A percentile compares a stretch with the other conserved stretches of the same genome.
Conservation (phyloP, 2,888 invertebrate genomes). For the Thysanoteuthis rhombus region DNA sequence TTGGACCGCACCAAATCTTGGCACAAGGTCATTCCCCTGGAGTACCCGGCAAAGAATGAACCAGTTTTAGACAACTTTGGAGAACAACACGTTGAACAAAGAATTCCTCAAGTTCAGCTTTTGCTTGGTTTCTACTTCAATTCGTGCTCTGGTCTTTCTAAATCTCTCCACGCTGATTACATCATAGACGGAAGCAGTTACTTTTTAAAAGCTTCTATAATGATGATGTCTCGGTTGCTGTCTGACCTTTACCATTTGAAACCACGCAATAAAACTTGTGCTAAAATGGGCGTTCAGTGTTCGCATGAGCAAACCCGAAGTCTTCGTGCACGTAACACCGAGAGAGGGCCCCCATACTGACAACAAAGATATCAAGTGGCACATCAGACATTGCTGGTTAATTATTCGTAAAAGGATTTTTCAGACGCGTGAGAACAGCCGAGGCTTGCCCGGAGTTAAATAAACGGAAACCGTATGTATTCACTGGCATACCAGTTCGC, state of each 20-base stretch:
- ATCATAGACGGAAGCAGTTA: too few species aligned
- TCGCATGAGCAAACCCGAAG: not conserved
- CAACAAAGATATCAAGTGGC: not conserved
- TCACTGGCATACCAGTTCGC: not conserved
- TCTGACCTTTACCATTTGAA: not conserved
- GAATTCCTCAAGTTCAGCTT: too few species aligned
- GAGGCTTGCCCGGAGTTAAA: not conserved
- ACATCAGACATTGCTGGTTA: constrained; percentile 12
- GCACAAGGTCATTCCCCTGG: too few species aligned
- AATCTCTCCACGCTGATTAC: too few species aligned
- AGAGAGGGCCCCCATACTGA: not conserved
- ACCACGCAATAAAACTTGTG: not conserved
- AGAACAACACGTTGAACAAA: too few species aligned
- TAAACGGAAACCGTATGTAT: not conserved
- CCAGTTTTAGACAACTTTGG: too few species aligned
- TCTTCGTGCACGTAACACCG: not conserved
- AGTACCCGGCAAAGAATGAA: too few species aligned
- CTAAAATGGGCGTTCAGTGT: not conserved
- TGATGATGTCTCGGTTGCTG: not conserved
- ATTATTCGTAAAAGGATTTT: not conserved
- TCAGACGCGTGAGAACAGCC: not conserved
- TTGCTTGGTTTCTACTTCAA: too few species aligned
- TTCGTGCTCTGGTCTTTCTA: too few species aligned
- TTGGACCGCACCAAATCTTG: too few species aligned
- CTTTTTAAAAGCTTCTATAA: too few species aligned